A percentile compares a stretch with the other conserved stretches of the same genome.
These are phyloP conservation scores for Bombyx mori DNA, from an alignment of 1,140 invertebrate species.

Conservation along the genomic window ASM3026992v2 NC_085127.1:10138001-10138500, in stretches of 20 bases:
- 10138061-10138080: too few species aligned
- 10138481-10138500: too few species aligned
- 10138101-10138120: slow-evolving; percentile 42
- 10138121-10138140: slow-evolving; percentile 57
- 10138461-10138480: neutral
- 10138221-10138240: slow-evolving; percentile 23
- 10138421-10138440: slow-evolving; percentile 24
- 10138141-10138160: slow-evolving; percentile 59
- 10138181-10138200: slow-evolving; percentile 69
- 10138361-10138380: too few species aligned
- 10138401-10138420: too few species aligned
- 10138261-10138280: too few species aligned
- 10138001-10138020: too few species aligned
- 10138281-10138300: too few species aligned
- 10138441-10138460: slow-evolving; percentile 32
- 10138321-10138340: too few species aligned
- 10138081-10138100: neutral
- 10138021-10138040: too few species aligned
- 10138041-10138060: too few species aligned
- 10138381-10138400: slow-evolving; percentile 11
- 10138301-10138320: too few species aligned
- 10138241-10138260: slow-evolving; percentile 29
- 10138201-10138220: slow-evolving; percentile 33
- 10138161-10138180: slow-evolving; percentile 68
- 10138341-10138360: too few species aligned